A percentile compares a stretch with the other conserved stretches of the same genome.
Conservation (phyloP, 2,797 vertebrate species). For the Triplophysa yarkandensis region DNA sequence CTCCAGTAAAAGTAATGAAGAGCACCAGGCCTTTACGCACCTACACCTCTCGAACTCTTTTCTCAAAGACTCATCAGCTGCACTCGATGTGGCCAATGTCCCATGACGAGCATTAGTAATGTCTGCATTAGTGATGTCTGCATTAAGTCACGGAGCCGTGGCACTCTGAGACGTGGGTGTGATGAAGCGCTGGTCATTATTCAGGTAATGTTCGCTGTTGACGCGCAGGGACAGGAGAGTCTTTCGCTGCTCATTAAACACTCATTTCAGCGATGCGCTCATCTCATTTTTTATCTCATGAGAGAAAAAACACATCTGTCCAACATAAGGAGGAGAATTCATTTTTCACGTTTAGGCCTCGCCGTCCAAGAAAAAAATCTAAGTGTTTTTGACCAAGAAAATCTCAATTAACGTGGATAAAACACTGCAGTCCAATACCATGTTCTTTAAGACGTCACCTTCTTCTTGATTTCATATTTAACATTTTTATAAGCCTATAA, state of each 20-base stretch:
- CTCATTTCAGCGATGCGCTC: conserved; percentile 74
- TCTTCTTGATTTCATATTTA: too few species aligned
- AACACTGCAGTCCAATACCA: background rate
- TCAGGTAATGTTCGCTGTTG: conserved; percentile 73
- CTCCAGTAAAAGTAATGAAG: background rate
- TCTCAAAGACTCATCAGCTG: conserved; percentile 39
- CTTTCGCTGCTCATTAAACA: conserved; percentile 77
- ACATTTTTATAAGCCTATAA: too few species aligned
- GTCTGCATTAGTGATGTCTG: conserved; percentile 65
- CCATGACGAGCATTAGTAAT: conserved; percentile 68
- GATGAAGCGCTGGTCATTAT: conserved; percentile 70
- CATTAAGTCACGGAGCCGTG: conserved; percentile 64
- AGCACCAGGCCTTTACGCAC: background rate
- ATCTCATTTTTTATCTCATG: conserved; percentile 59
- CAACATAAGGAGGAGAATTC: conserved; percentile 64
- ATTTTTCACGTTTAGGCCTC: conserved; percentile 64
- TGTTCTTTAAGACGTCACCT: too few species aligned
- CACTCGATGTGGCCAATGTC: conserved; percentile 65
- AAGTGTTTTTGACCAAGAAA: background rate
- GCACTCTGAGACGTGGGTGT: conserved; percentile 55
- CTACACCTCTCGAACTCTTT: background rate
- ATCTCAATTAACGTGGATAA: background rate
- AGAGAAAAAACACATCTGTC: conserved; percentile 69
- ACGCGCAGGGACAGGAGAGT: conserved; percentile 21
- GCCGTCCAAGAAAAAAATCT: too few species aligned